Evolutionary conservation across 1,140 invertebrate genomes (phyloP), one percentile per base, ranked within the genome.

Genomic region (Lineus longissimus): DNA sequence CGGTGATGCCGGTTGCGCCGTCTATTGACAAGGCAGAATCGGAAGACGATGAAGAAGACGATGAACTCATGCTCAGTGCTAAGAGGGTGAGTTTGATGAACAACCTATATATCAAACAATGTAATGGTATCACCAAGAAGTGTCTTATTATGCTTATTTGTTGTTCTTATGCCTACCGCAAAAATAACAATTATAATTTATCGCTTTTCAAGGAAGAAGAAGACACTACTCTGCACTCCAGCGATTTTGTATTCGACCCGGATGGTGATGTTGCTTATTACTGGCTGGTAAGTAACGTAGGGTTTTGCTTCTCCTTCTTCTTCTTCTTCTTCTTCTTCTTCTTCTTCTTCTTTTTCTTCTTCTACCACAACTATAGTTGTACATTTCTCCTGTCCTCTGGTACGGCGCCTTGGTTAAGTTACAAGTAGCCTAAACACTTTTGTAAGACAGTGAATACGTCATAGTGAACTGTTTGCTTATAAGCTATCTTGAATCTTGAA

Each of bases 281-380:
- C 55, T 70, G 69, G 69, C 65, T 70, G 69, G 69, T 70, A 62
- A 45, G 69, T 51, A 27, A 27, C 25, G 17, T 27, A 19, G 29
- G 36, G 9, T 17, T 30, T 31, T 15, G 15, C 30, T 9, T 29
- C 23, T 25, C n/a, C 17, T 9, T 2, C 2, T 17, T 55, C 29
- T n/a, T 40, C 15, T 15, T 17, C 22, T 33, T 19, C 29, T 27
- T 29, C 19, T 25, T 59, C 15, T 25, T 47, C n/a, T 45, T 6
- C 23, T 17, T 17, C 41, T 58, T 11, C n/a, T 25, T 22, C 22
- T 19, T 4, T 58, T 59, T 29, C 51, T 19, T 2, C 6, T 22
- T n/a, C n/a, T n/a, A n/a, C n/a, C n/a, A n/a, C n/a, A n/a, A n/a
- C n/a, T n/a, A n/a, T n/a, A n/a, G n/a, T n/a, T n/a, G n/a, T n/a